Evolutionary conservation across 37 sponge, comb jelly and placozoan genomes (phyloP), one percentile per base, ranked within the genome.

Genomic region (Mnemiopsis leidyi): DNA sequence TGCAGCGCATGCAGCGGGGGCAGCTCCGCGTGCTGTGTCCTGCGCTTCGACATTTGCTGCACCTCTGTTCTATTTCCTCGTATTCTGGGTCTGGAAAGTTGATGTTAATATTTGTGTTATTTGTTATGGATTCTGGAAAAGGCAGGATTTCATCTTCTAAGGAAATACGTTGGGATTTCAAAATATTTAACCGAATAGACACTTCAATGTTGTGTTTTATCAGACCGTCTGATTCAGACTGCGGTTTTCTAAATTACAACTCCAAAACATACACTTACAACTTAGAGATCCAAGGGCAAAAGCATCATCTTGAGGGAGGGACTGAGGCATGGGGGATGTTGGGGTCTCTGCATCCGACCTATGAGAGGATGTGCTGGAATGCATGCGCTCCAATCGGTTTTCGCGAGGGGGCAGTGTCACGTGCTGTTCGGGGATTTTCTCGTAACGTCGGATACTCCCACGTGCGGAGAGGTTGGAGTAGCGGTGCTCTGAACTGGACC

Each of bases 1-100:
- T 77, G 32, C 79, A 77, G 32, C 32, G 79, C 36, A 20, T 0
- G 36, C 79, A 77, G 18, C 79, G 79, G 20, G 79, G 26, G 18
- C 79, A 77, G 20, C 79, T 26, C 32, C 32, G 32, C 1, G 79
- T 77, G 36, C 21, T 34, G 79, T 77, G 79, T 25, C 28, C 29
- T n/a, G 73, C 29, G 2, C 24, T 69, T 28, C 73, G 7, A 20
- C 79, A 77, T 5, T 34, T 34, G 20, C 79, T 34, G 36, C 79
- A 77, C 79, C 32, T 48, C 61, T 48, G 61, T 48, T 48, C 36
- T 77, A 31, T 36, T 20, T 77, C 79, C 79, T 77, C 79, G 79
- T 77, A 33, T 77, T 48, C 61, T 48, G 13, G 61, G 13, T 48
- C 61, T 48, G 61, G 61, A 48, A 13, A n/a, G n/a, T n/a, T n/a